Evolutionary conservation across 2,113 vertebrate species (phyloP), one percentile per base, ranked within the genome.

Genomic region (Nestor notabilis): DNA sequence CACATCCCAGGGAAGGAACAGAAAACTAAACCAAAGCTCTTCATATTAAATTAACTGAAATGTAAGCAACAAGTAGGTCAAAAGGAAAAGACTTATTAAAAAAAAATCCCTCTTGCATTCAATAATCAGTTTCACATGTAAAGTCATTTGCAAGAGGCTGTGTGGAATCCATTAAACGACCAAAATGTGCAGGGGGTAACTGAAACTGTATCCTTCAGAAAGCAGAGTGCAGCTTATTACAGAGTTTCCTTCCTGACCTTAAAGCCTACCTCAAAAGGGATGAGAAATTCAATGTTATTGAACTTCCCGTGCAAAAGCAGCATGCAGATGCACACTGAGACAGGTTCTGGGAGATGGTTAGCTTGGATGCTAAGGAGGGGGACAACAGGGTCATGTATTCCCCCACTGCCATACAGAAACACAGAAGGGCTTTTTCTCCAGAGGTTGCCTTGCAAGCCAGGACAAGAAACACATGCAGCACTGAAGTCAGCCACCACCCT

Each of bases 81-180:
- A 95, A 94, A 95, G 94, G 55, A 96, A 92, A 94, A 87, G 76
- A 74, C 86, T 90, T 81, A 80, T 69, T 88, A 44, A 74, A 86
- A 87, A 71, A 78, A 87, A 90, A 8, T 88, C 72, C 72, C 60
- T 84, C 69, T 94, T 87, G 80, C n/a, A 47, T 43, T 83, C 55
- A 81, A 47, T 86, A 93, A 92, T 89, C 87, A 81, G 83, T 84
- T 94, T 92, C 75, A 78, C 35, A 92, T 93, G 92, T 29, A 82
- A 84, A 60, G 43, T 9, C 13, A 37, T 58, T 90, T 90, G 46
- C 76, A 89, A 80, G 47, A 90, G 60, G 56, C 72, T 37, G 60
- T 27, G 75, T 92, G 95, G 90, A 96, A 95, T 78, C 75, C 64
- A 71, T 97, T 82, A 95, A 93, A 87, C 77, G 89, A 96, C 93